A percentile compares a stretch with the other conserved stretches of the same genome.
Conservation (phyloP, 1,140 invertebrate species). For the Scaptodrosophila lebanonensis region DNA sequence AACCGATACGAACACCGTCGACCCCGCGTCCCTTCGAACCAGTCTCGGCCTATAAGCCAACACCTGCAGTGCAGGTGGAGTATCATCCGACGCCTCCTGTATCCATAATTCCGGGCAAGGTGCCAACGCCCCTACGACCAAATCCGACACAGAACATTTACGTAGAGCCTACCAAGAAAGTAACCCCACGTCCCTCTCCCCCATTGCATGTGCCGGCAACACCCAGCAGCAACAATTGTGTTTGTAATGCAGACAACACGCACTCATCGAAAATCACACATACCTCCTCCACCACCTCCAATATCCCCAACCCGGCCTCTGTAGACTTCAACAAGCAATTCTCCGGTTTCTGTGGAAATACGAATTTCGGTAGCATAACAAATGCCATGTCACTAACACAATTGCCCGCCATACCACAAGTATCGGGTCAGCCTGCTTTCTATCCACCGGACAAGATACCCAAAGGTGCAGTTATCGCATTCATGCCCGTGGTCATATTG, state of each 20-base stretch:
- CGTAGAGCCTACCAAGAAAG: conserved; percentile 42
- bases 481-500: conserved; percentile 81
- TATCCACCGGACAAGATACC: conserved; percentile 77
- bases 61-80: background rate
- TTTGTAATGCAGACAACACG: conserved; percentile 65
- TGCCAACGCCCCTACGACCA: conserved; percentile 10
- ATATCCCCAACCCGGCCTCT: conserved; percentile 58
- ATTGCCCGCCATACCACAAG: conserved; percentile 68
- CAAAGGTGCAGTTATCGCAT: conserved; percentile 79
- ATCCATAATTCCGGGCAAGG: background rate
- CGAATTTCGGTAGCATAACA: conserved; percentile 72
- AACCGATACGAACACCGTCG: conserved; percentile 17
- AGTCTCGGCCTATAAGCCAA: conserved; percentile 15
- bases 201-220: conserved; percentile 48
- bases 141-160: conserved; percentile 12
- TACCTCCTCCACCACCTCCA: conserved; percentile 46
- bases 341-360: conserved; percentile 63
- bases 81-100: too few species aligned
- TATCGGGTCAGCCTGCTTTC: conserved; percentile 63
- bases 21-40: conserved; percentile 41
- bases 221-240: conserved; percentile 58
- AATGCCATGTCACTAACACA: conserved; percentile 73
- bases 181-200: conserved; percentile 66
- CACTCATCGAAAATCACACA: conserved; percentile 67
- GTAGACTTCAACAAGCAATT: conserved; percentile 73